Percentiles rank a stretch among this genome's conserved stretches.
phyloP scores from a whole-genome alignment of 2,888 invertebrate species.

The Apomyelois bistriatella region DNA sequence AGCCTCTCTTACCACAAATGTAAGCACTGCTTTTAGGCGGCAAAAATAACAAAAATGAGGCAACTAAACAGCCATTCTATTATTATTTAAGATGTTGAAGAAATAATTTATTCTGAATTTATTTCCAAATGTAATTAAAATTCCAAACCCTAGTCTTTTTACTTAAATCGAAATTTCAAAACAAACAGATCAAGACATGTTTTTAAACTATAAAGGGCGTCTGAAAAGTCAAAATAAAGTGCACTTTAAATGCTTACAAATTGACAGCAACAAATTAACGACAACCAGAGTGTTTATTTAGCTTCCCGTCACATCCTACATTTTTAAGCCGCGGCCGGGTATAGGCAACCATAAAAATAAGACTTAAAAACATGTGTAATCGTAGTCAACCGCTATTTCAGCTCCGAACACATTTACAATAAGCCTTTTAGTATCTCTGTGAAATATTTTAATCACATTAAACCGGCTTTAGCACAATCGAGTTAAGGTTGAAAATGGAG shows the following conservation, averaged over 20 bases:
- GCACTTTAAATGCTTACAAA: constrained; percentile 14
- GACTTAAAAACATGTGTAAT: constrained; percentile 50
- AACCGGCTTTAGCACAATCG: constrained; percentile 24
- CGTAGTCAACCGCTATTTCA: constrained; percentile 42
- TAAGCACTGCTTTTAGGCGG: too few relatives aligned
- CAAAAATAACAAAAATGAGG: too few relatives aligned
- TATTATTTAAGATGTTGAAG: too few relatives aligned
- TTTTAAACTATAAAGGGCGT: constrained; percentile 3
- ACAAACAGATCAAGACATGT: background rate
- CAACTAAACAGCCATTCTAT: too few relatives aligned
- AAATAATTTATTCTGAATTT: too few relatives aligned
- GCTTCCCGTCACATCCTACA: background rate
- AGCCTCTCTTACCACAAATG: too few relatives aligned
- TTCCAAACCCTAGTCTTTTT: too few relatives aligned
- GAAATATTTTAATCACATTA: constrained; percentile 26
- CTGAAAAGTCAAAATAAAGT: constrained; percentile 1
- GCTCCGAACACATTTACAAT: constrained; percentile 55
- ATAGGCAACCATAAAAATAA: constrained; percentile 13
- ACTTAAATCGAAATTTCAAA: background rate
- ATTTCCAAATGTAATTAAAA: too few relatives aligned
- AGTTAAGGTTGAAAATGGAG: constrained; percentile 39
- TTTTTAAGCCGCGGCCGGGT: constrained; percentile 12
- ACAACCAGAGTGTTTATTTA: constrained; percentile 24
- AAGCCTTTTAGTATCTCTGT: constrained; percentile 59
- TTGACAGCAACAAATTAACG: constrained; percentile 17